Percentiles rank a stretch among this genome's conserved stretches.
phyloP scores from a whole-genome alignment of 1,140 invertebrate species.

The Heliothis subflexa region DNA sequence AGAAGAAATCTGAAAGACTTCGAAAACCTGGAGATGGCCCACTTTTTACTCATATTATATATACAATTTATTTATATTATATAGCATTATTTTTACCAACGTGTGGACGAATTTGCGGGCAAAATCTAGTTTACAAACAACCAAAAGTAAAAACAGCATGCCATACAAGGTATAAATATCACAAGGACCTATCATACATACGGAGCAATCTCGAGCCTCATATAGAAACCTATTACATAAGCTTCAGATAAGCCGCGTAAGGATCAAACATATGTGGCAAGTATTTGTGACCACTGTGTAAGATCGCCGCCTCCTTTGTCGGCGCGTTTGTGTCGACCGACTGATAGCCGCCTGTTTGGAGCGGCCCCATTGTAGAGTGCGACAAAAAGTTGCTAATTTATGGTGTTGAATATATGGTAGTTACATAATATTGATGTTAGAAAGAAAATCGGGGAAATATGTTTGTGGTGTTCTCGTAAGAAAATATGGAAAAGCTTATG shows the following conservation, averaged over 20 bases:
- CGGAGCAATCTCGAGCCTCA: background rate
- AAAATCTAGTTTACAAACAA: too few relatives aligned
- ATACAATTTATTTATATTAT: too few relatives aligned
- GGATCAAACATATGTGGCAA: slow-evolving; percentile 24
- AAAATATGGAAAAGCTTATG: too few relatives aligned
- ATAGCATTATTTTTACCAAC: too few relatives aligned
- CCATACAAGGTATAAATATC: too few relatives aligned
- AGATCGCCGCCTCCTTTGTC: slow-evolving; percentile 39
- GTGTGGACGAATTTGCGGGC: too few relatives aligned
- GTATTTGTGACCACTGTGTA: slow-evolving; percentile 38
- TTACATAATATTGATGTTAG: too few relatives aligned
- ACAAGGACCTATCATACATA: background rate
- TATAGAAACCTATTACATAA: slow-evolving; percentile 1
- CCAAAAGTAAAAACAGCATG: too few relatives aligned
- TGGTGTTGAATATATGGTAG: background rate
- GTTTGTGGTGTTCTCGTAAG: too few relatives aligned
- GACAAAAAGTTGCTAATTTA: slow-evolving; percentile 8
- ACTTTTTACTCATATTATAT: too few relatives aligned
- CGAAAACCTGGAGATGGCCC: too few relatives aligned
- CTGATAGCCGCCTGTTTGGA: slow-evolving; percentile 17
- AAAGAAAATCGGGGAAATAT: background rate
- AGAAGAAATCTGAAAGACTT: too few relatives aligned
- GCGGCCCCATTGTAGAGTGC: background rate
- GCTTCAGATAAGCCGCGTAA: slow-evolving; percentile 7
- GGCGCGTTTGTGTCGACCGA: slow-evolving; percentile 30